phyloP scores from a whole-genome alignment of 64 coral and sea anemone genomes.

The Pachyseris speciosa region DNA sequence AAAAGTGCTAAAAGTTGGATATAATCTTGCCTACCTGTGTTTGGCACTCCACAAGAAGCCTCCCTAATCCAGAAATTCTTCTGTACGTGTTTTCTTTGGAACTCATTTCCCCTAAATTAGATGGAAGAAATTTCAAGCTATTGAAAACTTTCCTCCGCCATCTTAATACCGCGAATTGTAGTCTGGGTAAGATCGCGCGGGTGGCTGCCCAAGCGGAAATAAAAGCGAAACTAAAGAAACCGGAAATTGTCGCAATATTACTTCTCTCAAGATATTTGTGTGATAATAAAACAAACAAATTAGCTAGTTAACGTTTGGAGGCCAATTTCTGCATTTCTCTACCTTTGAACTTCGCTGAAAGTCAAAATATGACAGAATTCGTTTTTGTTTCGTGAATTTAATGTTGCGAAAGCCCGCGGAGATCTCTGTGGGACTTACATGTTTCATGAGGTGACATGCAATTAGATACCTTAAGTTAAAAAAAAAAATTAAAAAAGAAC shows the following conservation, averaged over 20 bases:
- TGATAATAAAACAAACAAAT: not conserved
- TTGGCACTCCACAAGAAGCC: conserved; percentile 43
- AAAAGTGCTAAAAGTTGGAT: not conserved
- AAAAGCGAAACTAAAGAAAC: not conserved
- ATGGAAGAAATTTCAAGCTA: not conserved
- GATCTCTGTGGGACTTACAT: not conserved
- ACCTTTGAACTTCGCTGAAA: conserved; percentile 4
- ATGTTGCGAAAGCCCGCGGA: not conserved
- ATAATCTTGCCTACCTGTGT: conserved; percentile 20
- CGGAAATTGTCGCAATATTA: no score
- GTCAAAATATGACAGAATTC: not conserved
- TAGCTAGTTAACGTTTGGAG: not conserved
- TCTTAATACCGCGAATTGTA: not conserved
- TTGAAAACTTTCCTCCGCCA: not conserved
- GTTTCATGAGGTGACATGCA: no score
- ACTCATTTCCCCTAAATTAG: not conserved
- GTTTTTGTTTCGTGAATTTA: not conserved
- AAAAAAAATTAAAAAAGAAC: no score
- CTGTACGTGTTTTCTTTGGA: conserved; percentile 26
- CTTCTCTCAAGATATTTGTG: no score
- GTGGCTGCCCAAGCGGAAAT: not conserved
- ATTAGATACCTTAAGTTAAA: no score
- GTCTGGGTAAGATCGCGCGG: not conserved
- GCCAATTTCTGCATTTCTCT: no score
- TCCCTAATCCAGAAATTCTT: conserved; percentile 38